Base-by-base conservation (phyloP, 1,140 invertebrate species). In the Zophobas atratus region DNA sequence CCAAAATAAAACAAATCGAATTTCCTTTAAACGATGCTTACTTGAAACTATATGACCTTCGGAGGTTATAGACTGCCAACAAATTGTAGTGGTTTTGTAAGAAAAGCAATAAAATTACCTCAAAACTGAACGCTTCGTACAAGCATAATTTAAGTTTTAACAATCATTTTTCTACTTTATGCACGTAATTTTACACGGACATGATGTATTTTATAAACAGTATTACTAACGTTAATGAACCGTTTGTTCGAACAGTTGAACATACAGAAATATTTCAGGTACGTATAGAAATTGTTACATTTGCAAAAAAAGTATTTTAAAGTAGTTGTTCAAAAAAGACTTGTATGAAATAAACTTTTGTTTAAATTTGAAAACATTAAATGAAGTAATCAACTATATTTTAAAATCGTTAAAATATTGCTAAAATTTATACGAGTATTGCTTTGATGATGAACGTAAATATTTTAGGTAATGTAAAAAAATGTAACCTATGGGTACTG, bases 151-250 rank as follows among this genome's bases (percentile, higher is more conserved):
- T 76, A 39, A 76, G 32, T 67, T 63, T 67, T 67, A 67, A 57
- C 55, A 57, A 67, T 43, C 41, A 60, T 48, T 67, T 76, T 76
- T 48, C 4, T 34, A 0, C 49, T 34, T 51, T 34, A 2, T 51
- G 75, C 75, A 76, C 75, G 75, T 76, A 67, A 6, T 67, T 51
- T 76, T 36, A 48, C 39, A 8, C 36, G 43, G 35, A 67, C 75
- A 76, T 76, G 75, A 70, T 67, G 36, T 46, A 51, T 76, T 76
- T 53, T 38, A 20, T 76, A 76, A 76, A 76, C 57, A 76, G 73
- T 8, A 36, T 53, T 20, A 46, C 38, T 57, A 39, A 41, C 72
- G 49, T 71, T 43, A 70, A 46, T 77, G 76, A 36, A 48, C 57
- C 6, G 6, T 51, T 4, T 51, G 49, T 51, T 51, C 20, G 20